A percentile compares a stretch with the other conserved stretches of the same genome.
phyloP scores from a whole-genome alignment of 2,888 invertebrate species.

The Incurvaria masculella region DNA sequence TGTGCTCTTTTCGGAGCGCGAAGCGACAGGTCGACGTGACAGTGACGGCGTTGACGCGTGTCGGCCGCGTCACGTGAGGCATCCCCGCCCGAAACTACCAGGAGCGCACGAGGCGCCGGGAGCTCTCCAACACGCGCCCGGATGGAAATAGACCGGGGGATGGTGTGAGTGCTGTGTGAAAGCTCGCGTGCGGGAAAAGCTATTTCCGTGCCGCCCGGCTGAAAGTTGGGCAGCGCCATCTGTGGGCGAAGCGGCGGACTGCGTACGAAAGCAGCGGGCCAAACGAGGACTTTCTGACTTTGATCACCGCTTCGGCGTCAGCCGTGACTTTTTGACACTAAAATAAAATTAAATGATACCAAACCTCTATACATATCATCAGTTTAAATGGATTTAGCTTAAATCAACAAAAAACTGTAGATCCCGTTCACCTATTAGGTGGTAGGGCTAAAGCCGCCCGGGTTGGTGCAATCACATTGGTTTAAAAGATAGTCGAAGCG shows the following conservation, averaged over 20 bases:
- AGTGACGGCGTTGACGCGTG: slow-evolving; percentile 33
- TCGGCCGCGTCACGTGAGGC: slow-evolving; percentile 51
- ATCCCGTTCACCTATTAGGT: too few relatives aligned
- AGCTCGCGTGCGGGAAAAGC: slow-evolving; percentile 3
- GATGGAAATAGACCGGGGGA: background rate
- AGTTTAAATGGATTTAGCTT: too few relatives aligned
- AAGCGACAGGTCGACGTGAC: slow-evolving; percentile 28
- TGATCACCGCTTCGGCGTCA: too few relatives aligned
- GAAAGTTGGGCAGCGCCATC: slow-evolving; percentile 7
- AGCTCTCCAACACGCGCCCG: slow-evolving; percentile 16
- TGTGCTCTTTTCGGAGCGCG: slow-evolving; percentile 16
- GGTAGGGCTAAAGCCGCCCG: too few relatives aligned
- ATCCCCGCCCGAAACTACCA: slow-evolving; percentile 38
- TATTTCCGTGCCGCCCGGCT: background rate
- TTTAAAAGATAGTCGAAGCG: too few relatives aligned
- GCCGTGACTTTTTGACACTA: too few relatives aligned
- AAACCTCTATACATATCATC: too few relatives aligned
- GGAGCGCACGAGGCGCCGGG: slow-evolving; percentile 30
- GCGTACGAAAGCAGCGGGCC: too few relatives aligned
- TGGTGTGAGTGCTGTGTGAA: background rate
- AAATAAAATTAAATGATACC: too few relatives aligned
- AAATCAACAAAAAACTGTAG: too few relatives aligned
- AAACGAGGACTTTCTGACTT: too few relatives aligned
- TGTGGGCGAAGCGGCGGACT: slow-evolving; percentile 3
- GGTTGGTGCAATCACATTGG: too few relatives aligned